A percentile compares a stretch with the other conserved stretches of the same genome.
phyloP scores from a whole-genome alignment of 2,888 invertebrate species.

The Phyllotreta cruciferae region DNA sequence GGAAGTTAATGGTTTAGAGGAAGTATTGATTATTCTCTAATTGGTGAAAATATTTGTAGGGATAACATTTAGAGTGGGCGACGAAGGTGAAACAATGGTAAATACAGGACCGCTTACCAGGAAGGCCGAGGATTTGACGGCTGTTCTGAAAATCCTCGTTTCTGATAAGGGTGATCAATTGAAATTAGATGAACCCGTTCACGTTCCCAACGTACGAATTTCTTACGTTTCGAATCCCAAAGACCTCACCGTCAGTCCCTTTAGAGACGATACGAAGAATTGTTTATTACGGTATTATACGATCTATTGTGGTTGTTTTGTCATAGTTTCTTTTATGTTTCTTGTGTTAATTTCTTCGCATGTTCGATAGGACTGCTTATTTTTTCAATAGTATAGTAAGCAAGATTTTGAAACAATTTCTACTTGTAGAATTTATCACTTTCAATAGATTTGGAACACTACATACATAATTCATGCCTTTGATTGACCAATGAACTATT shows the following conservation, averaged over 20 bases:
- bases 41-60: constrained; percentile 51
- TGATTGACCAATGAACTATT: too few species aligned
- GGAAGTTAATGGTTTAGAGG: too few species aligned
- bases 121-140: constrained; percentile 79
- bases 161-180: constrained; percentile 64
- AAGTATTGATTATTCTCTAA: neutral
- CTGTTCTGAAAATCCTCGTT: constrained; percentile 73
- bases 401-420: too few species aligned
- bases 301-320: constrained; percentile 42
- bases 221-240: constrained; percentile 81
- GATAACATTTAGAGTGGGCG: constrained; percentile 74
- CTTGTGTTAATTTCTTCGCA: neutral
- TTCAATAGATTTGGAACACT: too few species aligned
- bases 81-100: constrained; percentile 78
- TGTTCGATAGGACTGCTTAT: neutral
- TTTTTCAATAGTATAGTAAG: neutral
- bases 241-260: constrained; percentile 75
- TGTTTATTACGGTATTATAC: constrained; percentile 45
- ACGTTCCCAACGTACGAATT: constrained; percentile 72
- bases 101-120: constrained; percentile 83
- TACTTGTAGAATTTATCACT: too few species aligned
- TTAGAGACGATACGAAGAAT: constrained; percentile 70
- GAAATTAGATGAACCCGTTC: constrained; percentile 67
- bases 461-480: too few species aligned
- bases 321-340: neutral